Conservation (phyloP, 2,888 invertebrate genomes). For the Tuta absoluta region DNA sequence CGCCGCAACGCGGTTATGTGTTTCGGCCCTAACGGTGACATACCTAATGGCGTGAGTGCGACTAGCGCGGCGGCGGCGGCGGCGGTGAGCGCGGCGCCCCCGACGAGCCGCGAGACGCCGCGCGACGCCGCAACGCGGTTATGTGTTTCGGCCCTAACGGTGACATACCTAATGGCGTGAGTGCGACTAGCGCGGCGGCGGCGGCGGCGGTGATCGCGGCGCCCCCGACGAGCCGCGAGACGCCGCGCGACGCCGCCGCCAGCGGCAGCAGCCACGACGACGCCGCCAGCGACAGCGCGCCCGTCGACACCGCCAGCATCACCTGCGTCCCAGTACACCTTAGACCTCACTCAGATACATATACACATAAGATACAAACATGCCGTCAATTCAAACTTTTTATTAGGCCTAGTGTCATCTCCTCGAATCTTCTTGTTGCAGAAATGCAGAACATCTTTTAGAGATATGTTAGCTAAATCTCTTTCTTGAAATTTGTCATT, state of each 20-base stretch:
- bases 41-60: not conserved
- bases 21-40: no score
- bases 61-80: not conserved
- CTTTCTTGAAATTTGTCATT: no score
- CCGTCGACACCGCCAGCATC: slow-evolving; percentile 43
- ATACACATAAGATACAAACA: no score
- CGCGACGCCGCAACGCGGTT: no score
- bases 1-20: not conserved
- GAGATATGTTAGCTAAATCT: no score
- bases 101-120: not conserved
- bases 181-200: not conserved
- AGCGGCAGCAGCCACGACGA: slow-evolving; percentile 16
- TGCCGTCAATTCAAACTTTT: no score
- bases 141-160: no score
- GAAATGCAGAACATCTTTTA: no score
- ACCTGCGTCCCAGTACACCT: not conserved
- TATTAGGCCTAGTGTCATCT: no score
- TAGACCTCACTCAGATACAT: no score
- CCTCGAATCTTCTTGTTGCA: no score
- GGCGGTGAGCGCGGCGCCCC: not conserved
- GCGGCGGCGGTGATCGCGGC: not conserved
- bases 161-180: not conserved
- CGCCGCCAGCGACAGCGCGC: slow-evolving; percentile 61
- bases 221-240: not conserved
- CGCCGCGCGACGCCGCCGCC: slow-evolving; percentile 36